Base-by-base conservation (phyloP, 1,140 invertebrate genomes). In the Bombus superbus region DNA sequence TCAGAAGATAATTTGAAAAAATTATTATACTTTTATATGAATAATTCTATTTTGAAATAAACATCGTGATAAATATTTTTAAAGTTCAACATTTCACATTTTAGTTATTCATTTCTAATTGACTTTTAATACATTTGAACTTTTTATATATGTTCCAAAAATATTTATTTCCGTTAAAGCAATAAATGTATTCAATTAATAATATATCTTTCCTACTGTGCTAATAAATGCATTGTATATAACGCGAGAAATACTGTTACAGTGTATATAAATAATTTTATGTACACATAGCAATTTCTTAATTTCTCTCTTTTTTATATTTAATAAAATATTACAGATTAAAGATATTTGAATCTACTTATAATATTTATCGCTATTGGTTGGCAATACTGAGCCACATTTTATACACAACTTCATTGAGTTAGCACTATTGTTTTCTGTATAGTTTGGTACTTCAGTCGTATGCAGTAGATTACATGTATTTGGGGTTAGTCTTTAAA, bases 401-500 rank as follows among this genome's bases (percentile, higher is more conserved):
- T 25, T 22, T 59, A 35, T 18, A 62, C 25, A 47, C 22, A 74
- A 82, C 71, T 74, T 74, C 80, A 44, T 18, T 42, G 10, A 3
- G n/a, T 9, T 22, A 8, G 38, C 25, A 83, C 25, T 76, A 66
- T 59, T 68, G 53, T 64, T 82, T 62, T 74, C 28, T n/a, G 28
- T 74, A 59, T 11, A 38, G 57, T 44, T 82, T 57, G 38, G n/a
- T n/a, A 69, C 53, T 66, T 72, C 35, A 57, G 25, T 81, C 22
- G 13, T 82, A 47, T 57, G 35, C 2, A 28, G 18, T 68, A 25
- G 13, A 28, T 57, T 22, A 53, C 6, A 22, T 53, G 38, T 40
- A 40, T 69, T 35, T 77, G 47, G 47, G 35, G 74, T 78, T 83
- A 77, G 47, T 8, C 6, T 68, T 42, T 57, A 42, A 57, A 47